Base-by-base conservation (phyloP, 2,113 vertebrate genomes). In the Trematocara unimaculatum region DNA sequence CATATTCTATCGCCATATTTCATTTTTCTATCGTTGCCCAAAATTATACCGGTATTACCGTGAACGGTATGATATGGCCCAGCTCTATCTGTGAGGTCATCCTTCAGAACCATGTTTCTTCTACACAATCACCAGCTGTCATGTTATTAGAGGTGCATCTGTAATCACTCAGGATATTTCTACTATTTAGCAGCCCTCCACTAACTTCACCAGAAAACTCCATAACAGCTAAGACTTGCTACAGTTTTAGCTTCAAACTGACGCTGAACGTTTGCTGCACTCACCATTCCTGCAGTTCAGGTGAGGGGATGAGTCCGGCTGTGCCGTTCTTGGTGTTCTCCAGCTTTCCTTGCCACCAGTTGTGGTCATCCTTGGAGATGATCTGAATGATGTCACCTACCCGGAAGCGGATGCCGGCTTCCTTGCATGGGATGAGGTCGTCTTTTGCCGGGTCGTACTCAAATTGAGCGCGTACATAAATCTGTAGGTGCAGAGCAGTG, bases 281-380 rank as follows among this genome's bases (percentile, higher is more conserved):
- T 94, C 96, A 99, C 99, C 99, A 99, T 97, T 99, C 99, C 94
- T 99, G 99, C 70, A 99, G 98, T 86, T 99, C 99, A 5, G 99
- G 99, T 74, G 99, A 99, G 87, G 99, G 99, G 94, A 99, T 99
- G 93, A 99, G 98, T 51, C 99, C 99, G 2, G 98, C 99, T 2
- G 99, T 99, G 91, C 97, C 98, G 35, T 99, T 99, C 97, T 99
- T 99, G 72, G 98, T 98, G 95, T 99, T 99, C 94, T 99, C 99
- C 93, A 99, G 97, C 96, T 98, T 98, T 92, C 99, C 99, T 94
- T 99, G 99, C 99, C 99, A 99, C 99, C 99, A 99, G 95, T 99
- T 99, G 95, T 99, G 99, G 96, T 99, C 99, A 81, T 99, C 99
- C 96, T 99, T 99, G 96, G 98, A 99, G 95, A 99, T 99, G 88